phyloP scores from a whole-genome alignment of 2,888 invertebrate genomes.

The Leptinotarsa rubiginosa region DNA sequence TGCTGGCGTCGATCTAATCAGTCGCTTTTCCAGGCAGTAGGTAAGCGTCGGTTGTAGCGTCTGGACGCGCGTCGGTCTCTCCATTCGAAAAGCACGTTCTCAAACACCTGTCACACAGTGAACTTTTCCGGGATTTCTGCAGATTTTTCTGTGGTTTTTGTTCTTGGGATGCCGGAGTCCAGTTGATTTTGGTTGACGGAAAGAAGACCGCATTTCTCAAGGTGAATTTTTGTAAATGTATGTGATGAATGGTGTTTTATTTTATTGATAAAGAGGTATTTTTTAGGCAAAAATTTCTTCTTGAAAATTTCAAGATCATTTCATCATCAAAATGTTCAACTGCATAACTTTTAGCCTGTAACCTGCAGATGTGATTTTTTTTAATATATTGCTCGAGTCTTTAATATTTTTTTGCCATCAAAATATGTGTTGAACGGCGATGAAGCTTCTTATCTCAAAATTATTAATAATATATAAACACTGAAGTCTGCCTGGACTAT shows the following conservation, averaged over 20 bases:
- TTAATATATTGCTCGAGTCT: too few relatives aligned
- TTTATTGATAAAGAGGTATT: too few relatives aligned
- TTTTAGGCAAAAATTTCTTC: too few relatives aligned
- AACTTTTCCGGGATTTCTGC: neutral
- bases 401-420: too few relatives aligned
- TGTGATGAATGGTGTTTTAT: neutral
- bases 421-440: too few relatives aligned
- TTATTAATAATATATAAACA: too few relatives aligned
- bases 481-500: too few relatives aligned
- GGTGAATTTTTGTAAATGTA: neutral
- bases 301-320: too few relatives aligned
- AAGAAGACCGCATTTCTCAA: neutral
- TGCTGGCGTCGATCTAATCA: constrained; percentile 30
- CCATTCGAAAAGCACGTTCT: constrained; percentile 24
- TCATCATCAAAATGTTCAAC: too few relatives aligned
- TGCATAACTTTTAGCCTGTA: too few relatives aligned
- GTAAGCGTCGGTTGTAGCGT: constrained; percentile 36
- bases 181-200: neutral
- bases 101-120: constrained; percentile 36
- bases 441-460: too few relatives aligned
- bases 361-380: too few relatives aligned
- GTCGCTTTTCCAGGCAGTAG: constrained; percentile 35
- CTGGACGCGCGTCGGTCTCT: constrained; percentile 32
- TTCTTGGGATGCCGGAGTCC: neutral
- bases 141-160: neutral